These are phyloP conservation scores for Sula dactylatra DNA, from an alignment of 2,113 vertebrate genomes.

Conservation along the genomic window DNA sequence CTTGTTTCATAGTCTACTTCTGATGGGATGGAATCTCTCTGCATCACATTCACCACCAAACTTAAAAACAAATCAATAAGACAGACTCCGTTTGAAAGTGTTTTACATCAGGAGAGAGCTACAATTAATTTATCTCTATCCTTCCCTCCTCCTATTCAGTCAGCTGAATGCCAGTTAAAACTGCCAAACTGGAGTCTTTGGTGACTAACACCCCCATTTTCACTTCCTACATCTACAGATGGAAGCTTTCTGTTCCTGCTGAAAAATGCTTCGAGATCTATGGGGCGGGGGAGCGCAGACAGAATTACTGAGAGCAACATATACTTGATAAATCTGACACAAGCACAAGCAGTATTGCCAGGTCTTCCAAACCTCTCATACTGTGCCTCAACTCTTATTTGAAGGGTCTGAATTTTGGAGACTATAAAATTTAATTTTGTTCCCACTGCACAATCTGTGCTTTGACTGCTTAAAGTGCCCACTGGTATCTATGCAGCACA, in stretches of 20 bases:
- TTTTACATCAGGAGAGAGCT: background rate
- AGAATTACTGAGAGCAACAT: background rate
- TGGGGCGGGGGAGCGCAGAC: accelerated
- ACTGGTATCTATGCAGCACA: background rate
- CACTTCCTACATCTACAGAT: background rate
- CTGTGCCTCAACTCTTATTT: background rate
- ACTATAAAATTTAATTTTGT: background rate
- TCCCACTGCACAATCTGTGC: background rate
- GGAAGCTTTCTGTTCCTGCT: background rate
- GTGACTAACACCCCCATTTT: background rate
- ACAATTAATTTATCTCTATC: background rate
- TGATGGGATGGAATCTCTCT: constrained; percentile 96
- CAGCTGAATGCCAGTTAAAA: background rate
- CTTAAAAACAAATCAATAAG: constrained; percentile 70
- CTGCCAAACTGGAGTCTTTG: background rate
- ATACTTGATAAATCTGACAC: background rate
- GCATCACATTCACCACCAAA: constrained; percentile 99
- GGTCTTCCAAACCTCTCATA: background rate
- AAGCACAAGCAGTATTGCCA: background rate
- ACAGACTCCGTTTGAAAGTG: background rate
- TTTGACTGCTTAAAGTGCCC: background rate
- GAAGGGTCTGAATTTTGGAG: background rate
- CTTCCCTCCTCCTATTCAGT: background rate
- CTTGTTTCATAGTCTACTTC: constrained; percentile 98
- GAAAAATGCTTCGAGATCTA: background rate